Conservation (phyloP, 2,113 vertebrate species). For the Meleagris gallopavo region DNA sequence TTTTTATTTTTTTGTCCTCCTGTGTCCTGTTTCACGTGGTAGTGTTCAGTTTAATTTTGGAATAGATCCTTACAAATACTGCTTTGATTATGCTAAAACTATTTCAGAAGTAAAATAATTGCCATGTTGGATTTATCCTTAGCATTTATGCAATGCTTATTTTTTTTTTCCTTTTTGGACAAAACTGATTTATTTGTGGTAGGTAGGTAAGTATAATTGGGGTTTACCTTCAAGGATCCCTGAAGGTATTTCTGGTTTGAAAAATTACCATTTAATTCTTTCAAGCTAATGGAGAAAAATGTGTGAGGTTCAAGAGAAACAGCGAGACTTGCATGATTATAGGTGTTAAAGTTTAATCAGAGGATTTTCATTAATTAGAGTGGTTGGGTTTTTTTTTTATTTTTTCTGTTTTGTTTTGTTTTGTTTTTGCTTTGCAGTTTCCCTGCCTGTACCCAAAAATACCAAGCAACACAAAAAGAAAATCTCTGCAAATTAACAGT, state of each 20-base stretch:
- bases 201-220: constrained; percentile 27
- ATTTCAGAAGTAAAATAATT: constrained; percentile 32
- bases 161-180: background rate
- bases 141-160: constrained; percentile 2
- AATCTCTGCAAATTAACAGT: background rate
- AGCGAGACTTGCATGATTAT: background rate
- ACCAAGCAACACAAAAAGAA: background rate
- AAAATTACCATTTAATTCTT: constrained; percentile 39
- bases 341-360: background rate
- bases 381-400: background rate
- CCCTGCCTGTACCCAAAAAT: background rate
- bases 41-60: background rate
- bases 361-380: background rate
- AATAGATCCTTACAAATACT: constrained; percentile 38
- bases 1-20: background rate
- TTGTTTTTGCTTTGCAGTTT: background rate
- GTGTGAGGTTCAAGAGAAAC: background rate
- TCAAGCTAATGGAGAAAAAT: constrained; percentile 9
- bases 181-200: constrained; percentile 28
- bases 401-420: no score
- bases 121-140: constrained; percentile 18
- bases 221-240: constrained; percentile 39
- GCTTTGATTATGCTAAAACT: constrained; percentile 57
- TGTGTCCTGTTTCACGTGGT: background rate
- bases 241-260: constrained; percentile 35